Evolutionary conservation across 2,888 invertebrate species (phyloP).

Genomic region (Eristalinus aeneus): DNA sequence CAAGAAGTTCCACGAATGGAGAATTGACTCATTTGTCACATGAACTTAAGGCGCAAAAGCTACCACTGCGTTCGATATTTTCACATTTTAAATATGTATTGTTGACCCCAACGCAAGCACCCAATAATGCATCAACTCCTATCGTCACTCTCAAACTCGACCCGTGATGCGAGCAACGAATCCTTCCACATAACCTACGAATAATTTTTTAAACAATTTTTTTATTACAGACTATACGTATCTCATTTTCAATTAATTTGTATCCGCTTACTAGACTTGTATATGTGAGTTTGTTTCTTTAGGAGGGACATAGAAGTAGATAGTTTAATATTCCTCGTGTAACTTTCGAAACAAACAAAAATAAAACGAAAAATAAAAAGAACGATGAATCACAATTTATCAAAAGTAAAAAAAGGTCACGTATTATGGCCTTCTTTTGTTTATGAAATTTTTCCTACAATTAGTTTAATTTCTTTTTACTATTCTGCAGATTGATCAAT

Average conservation of each 20-base stretch:
- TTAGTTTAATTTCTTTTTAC: slow-evolving; percentile 50
- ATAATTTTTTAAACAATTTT: not conserved
- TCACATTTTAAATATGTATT: too few relatives aligned
- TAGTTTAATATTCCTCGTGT: too few relatives aligned
- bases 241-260: not conserved
- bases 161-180: not conserved
- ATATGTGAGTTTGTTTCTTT: slow-evolving; percentile 27
- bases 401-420: not conserved
- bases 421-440: not conserved
- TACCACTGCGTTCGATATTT: too few relatives aligned
- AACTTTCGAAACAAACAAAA: slow-evolving; percentile 1
- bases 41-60: too few relatives aligned
- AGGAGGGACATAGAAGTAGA: slow-evolving; percentile 59
- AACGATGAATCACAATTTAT: not conserved
- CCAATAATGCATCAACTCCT: not conserved
- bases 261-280: slow-evolving; percentile 19
- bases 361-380: slow-evolving; percentile 1
- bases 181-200: not conserved
- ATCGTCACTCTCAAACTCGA: not conserved
- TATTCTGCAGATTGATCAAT: slow-evolving; percentile 41
- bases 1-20: too few relatives aligned
- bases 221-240: not conserved
- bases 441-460: slow-evolving; percentile 55
- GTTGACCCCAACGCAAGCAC: too few relatives aligned
- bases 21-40: too few relatives aligned